Base-by-base conservation (phyloP, 2,797 vertebrate species). In the Myotis daubentonii region DNA sequence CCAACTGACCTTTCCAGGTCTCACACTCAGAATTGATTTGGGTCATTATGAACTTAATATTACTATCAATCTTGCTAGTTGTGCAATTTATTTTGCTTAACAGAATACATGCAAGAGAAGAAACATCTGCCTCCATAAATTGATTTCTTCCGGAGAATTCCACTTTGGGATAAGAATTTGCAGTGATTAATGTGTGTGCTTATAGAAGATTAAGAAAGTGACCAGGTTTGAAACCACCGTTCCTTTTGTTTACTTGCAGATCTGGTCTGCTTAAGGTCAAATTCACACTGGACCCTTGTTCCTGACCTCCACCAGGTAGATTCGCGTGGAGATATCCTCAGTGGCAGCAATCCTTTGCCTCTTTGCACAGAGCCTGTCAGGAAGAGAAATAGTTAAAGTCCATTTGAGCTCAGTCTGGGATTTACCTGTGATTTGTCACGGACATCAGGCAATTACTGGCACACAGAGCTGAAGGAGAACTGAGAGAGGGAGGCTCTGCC, bases 331-430 rank as follows among this genome's bases (percentile, higher is more conserved):
- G 92, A 94, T 33, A 51, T 55, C 65, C 47, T 87, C 38, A 9
- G 22, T 38, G 49, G 47, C n/a, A 3, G 60, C 82, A 70, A 75
- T 83, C 47, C 41, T 81, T 93, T 57, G 82, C 33, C 33, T 94
- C 60, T 70, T 93, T 68, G 57, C 72, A 22, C 15, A 84, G 84
- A 93, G 75, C 88, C 92, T 97, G 93, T 87, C 94, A 94, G 92
- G 62, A 95, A 97, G 96, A 97, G 97, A 96, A 96, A 96, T 96
- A 89, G 22, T 78, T 82, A 89, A 89, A 93, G 83, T 94, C 91
- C 93, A 95, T 97, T 97, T 96, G 92, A 96, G 86, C 94, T 92
- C 70, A 93, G 87, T 66, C 78, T 80, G 82, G 87, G 65, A 90
- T 96, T 95, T 95, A 80, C 78, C 84, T 89, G 86, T 0, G n/a